Conservation (phyloP, 1,140 invertebrate genomes). For the Lamellibrachia luymesi region DNA sequence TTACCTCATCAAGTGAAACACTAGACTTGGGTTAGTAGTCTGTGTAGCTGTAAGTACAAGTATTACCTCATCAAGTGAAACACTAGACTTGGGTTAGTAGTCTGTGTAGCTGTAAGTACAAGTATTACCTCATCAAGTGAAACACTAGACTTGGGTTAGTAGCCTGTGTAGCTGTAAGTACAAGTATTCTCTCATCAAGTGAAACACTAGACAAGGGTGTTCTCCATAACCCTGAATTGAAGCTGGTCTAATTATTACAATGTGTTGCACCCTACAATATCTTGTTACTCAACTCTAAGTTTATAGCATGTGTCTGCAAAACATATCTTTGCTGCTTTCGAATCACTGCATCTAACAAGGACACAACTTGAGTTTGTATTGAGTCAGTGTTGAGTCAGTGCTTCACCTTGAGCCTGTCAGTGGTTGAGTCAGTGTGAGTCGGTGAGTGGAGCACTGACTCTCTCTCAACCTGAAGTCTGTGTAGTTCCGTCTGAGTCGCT, state of each 20-base stretch:
- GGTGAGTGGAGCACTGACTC: conserved; percentile 27
- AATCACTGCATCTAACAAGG: too few relatives aligned
- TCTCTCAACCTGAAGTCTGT: conserved; percentile 40
- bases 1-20: too few relatives aligned
- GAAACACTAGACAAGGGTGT: not conserved
- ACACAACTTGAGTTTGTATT: too few relatives aligned
- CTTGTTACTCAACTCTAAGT: too few relatives aligned
- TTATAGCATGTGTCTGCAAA: too few relatives aligned
- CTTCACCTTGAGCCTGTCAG: conserved; percentile 23
- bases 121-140: too few relatives aligned
- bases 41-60: conserved; percentile 60
- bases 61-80: conserved; percentile 17
- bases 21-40: conserved; percentile 52
- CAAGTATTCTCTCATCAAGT: not conserved
- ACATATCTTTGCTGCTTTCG: too few relatives aligned
- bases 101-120: too few relatives aligned
- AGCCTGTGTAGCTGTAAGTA: conserved; percentile 65
- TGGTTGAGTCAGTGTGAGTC: conserved; percentile 19
- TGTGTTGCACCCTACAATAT: too few relatives aligned
- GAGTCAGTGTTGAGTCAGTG: conserved; percentile 13
- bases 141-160: too few relatives aligned
- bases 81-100: too few relatives aligned
- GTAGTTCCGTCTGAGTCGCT: conserved; percentile 44
- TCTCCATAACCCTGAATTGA: not conserved
- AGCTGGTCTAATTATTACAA: too few relatives aligned